Evolutionary conservation across 1,140 invertebrate species (phyloP), one percentile per base, ranked within the genome.

Genomic region (Papilio polytes): DNA sequence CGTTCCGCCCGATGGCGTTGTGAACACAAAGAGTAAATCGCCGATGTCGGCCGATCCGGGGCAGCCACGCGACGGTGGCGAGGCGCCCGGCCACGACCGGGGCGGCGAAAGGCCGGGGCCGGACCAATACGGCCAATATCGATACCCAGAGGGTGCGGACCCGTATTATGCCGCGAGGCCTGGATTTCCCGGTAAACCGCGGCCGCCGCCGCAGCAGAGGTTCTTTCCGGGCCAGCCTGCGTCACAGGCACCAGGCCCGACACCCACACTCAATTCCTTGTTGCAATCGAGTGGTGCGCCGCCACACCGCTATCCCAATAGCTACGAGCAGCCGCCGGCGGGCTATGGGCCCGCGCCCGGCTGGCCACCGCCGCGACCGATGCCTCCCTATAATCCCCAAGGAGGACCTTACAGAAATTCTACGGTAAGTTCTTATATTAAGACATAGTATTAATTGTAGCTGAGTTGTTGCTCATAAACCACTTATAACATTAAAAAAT

Each of bases 261-360:
- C 98, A 66, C 98, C 98, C 72, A 99, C 98, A 44, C 95, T 99
- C 80, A 99, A 99, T 94, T 98, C 98, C 87, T 95, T 99, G 86
- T 96, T 98, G 53, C 98, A 98, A 94, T 97, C 97, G 48, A 98
- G 97, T 86, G 98, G 97, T 82, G 96, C 97, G 90, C 96, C 96
- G 83, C 96, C 96, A 81, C 96, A 95, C 85, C 95, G 91, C 84
- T 95, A 92, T 87, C 96, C 90, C 85, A 94, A 94, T 82, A 93
- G 91, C 84, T 94, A 94, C 87, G 94, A 95, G 12, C 94, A 94
- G 84, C 93, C 92, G 26, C 94, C 83, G 85, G 89, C 89, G 41
- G 91, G 91, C 78, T 94, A 94, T 78, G 94, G 92, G 12, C 91
- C 92, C 2, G 91, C 87, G 15, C 90, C 94, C 78, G 91, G 92